Base-by-base conservation (phyloP, 2,888 invertebrate species). In the Ecliptopera silaceata region DNA sequence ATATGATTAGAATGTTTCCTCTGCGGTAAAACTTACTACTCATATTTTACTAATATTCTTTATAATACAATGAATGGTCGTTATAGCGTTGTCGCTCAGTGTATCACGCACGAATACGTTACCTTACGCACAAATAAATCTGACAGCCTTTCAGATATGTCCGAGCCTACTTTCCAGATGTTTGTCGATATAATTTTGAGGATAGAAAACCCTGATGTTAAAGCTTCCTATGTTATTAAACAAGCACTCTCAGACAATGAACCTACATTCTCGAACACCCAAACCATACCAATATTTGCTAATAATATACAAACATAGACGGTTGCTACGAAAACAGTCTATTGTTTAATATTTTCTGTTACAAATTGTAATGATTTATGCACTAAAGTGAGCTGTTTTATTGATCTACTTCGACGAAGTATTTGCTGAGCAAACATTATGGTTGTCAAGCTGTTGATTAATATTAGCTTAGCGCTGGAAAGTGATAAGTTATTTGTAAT, bases 271-370 rank as follows among this genome's bases (percentile, higher is more conserved):
- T 22, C 34, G 17, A 11, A 26, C 18, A 20, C 29, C 18, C 45
- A 45, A 17, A 26, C 15, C 34, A 47, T 26, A 47, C 46, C 26
- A 49, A 55, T 48, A 49, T 49, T 56, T 45, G 32, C 54, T 43
- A 8, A 29, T 48, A 12, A 29, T 43, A 47, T 11, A 48, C 48
- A 43, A 48, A 48, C 42, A 54, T 39, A 45, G 39, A 1, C 18
- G 26, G 15, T 47, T 17, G 43, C 31, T 44, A 42, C 42, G 32
- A 32, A 32, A 48, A 42, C 32, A n/a, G 34, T 20, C 5, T 32
- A 32, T 50, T 41, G 29, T 34, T 18, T 10, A 13, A 15, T 39
- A 18, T 32, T 32, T 15, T 43, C 17, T 50, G 32, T 34, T 34
- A 50, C 3, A 44, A 36, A 51, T 36, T 38, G 11, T 13, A 36